These are phyloP conservation scores for Rhea pennata DNA, from an alignment of 2,113 vertebrate genomes.

Conservation along the genomic window DNA sequence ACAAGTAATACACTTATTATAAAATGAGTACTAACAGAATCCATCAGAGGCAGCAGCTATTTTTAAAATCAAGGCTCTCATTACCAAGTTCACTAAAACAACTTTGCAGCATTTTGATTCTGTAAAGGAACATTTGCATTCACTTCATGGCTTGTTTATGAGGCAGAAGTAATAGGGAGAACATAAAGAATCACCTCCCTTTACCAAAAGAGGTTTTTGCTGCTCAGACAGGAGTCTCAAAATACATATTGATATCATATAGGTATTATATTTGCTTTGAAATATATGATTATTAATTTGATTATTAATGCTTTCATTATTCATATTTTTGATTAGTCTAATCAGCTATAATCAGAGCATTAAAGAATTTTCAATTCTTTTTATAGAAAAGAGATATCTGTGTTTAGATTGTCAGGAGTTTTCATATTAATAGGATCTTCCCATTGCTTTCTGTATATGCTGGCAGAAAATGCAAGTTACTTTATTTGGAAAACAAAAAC, in stretches of 20 bases:
- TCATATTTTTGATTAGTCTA: neutral
- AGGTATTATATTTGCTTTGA: neutral
- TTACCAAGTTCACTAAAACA: neutral
- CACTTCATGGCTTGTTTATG: neutral
- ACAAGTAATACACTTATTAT: neutral
- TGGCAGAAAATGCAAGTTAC: neutral
- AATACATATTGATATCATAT: neutral
- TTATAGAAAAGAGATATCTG: neutral
- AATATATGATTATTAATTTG: neutral
- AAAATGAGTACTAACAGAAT: neutral
- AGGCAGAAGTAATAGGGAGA: neutral
- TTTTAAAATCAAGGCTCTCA: neutral
- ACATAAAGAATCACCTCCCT: neutral
- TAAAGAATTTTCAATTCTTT: neutral
- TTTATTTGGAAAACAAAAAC: neutral
- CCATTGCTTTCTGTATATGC: neutral
- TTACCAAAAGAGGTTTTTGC: neutral
- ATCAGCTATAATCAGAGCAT: neutral
- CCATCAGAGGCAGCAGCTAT: neutral
- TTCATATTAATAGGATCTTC: neutral
- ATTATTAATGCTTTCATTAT: neutral
- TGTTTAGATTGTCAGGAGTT: neutral
- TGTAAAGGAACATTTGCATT: neutral
- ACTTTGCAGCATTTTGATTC: neutral
- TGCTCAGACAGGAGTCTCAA: neutral